Evolutionary conservation across 2,888 invertebrate genomes (phyloP).

Genomic region (Temnothorax unifasciatus): DNA sequence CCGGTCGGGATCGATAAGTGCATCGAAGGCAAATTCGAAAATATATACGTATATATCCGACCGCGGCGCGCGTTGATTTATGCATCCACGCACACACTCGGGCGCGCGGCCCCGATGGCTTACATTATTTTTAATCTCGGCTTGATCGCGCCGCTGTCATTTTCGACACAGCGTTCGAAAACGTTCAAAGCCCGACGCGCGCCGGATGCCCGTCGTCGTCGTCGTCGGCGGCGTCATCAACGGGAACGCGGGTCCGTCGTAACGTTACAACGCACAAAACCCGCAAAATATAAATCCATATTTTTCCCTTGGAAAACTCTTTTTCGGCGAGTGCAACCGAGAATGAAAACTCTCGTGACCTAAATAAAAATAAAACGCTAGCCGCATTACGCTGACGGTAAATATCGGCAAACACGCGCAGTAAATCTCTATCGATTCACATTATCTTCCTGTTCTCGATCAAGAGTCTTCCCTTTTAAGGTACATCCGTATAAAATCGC

Average conservation of each 20-base stretch:
- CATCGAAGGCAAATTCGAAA: constrained; percentile 47
- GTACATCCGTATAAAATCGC: constrained; percentile 3
- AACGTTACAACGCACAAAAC: constrained; percentile 10
- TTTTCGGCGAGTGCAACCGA: neutral
- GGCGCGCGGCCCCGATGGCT: constrained; percentile 34
- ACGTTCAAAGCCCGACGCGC: constrained; percentile 31
- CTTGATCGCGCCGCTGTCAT: constrained; percentile 53
- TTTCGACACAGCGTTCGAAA: constrained; percentile 57
- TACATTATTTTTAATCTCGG: constrained; percentile 70
- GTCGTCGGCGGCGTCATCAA: neutral
- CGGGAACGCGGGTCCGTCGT: neutral
- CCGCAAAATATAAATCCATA: constrained; percentile 36
- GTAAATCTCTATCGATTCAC: constrained; percentile 21
- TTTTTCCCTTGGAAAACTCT: constrained; percentile 6
- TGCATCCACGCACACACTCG: constrained; percentile 30
- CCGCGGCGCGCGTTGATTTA: constrained; percentile 61
- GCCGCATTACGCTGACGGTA: neutral
- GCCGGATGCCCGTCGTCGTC: constrained; percentile 7
- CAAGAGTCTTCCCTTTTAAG: neutral
- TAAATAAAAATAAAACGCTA: constrained; percentile 38
- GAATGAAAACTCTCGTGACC: neutral
- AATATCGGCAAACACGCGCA: neutral
- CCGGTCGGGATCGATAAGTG: constrained; percentile 49
- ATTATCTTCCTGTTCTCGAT: neutral
- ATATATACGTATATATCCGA: constrained; percentile 25